A percentile compares a stretch with the other conserved stretches of the same genome.
These are phyloP conservation scores for Sebastes steindachneri DNA, from an alignment of 2,797 vertebrate species.

Conservation along the genomic window DNA sequence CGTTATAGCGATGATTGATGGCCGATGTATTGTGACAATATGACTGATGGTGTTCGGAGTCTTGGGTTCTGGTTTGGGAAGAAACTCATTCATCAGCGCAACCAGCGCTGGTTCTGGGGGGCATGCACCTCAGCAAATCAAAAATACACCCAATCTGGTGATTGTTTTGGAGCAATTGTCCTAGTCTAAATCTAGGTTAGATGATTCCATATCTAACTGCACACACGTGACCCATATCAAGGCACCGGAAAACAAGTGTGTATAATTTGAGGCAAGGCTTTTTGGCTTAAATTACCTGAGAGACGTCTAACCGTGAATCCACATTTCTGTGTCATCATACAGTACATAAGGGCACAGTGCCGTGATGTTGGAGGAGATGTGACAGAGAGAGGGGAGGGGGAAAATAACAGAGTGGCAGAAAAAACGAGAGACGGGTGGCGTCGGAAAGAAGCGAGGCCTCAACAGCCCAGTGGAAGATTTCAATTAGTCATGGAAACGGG, in stretches of 20 bases:
- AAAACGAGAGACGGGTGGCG: slow-evolving; percentile 42
- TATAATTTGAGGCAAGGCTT: background rate
- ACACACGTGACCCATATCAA: background rate
- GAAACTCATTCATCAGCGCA: slow-evolving; percentile 30
- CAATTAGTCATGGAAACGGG: slow-evolving; percentile 78
- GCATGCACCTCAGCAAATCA: background rate
- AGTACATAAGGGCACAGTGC: background rate
- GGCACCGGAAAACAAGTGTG: background rate
- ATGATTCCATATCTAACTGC: background rate
- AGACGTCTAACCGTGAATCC: background rate
- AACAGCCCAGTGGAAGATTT: slow-evolving; percentile 72
- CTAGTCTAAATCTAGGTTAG: background rate
- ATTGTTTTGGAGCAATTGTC: background rate
- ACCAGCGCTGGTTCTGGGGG: background rate
- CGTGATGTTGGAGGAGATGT: slow-evolving; percentile 13
- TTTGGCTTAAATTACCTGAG: background rate
- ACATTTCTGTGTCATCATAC: background rate
- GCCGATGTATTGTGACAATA: slow-evolving; percentile 6
- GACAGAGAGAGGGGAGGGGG: slow-evolving; percentile 17
- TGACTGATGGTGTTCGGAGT: slow-evolving; percentile 37
- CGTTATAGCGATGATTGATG: background rate
- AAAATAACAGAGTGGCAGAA: slow-evolving; percentile 32
- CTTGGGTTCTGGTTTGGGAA: slow-evolving; percentile 12
- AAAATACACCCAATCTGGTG: background rate
- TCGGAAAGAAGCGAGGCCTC: slow-evolving; percentile 54